Percentiles rank a stretch among this genome's conserved stretches.
Conservation (phyloP, 2,797 vertebrate genomes). For the Rhinoraja longicauda region DNA sequence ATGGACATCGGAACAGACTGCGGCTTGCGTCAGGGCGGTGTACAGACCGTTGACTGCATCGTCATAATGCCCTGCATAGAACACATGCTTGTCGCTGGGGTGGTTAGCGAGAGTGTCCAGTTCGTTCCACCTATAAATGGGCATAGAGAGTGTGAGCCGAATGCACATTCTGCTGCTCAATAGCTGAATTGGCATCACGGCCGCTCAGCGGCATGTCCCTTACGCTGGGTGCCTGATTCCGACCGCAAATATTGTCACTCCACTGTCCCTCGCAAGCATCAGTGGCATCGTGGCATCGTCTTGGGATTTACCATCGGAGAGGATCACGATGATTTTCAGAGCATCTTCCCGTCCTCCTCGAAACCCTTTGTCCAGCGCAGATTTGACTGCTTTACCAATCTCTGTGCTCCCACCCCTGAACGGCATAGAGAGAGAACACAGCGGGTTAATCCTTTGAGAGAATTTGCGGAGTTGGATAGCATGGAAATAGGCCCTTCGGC, state of each 20-base stretch:
- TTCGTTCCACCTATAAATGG: constrained; percentile 40
- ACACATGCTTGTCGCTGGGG: constrained; percentile 42
- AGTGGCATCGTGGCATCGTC: constrained; percentile 40
- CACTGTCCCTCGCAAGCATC: constrained; percentile 39
- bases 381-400: constrained; percentile 38
- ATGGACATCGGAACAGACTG: constrained; percentile 43
- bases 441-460: neutral
- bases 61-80: constrained; percentile 42
- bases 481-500: no score
- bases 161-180: neutral
- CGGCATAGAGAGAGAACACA: neutral
- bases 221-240: constrained; percentile 42
- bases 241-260: constrained; percentile 41
- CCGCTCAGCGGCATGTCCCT: constrained; percentile 17
- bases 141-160: neutral
- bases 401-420: constrained; percentile 42
- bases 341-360: constrained; percentile 39
- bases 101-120: constrained; percentile 41
- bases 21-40: constrained; percentile 43
- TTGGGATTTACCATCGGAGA: constrained; percentile 43
- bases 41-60: constrained; percentile 44
- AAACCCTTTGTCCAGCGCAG: constrained; percentile 40
- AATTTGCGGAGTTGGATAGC: neutral
- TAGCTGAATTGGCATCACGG: neutral
- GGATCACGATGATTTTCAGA: constrained; percentile 41